Evolutionary conservation across 2,888 invertebrate species (phyloP), one percentile per base, ranked within the genome.

Genomic region (Drosophila fungiperda): DNA sequence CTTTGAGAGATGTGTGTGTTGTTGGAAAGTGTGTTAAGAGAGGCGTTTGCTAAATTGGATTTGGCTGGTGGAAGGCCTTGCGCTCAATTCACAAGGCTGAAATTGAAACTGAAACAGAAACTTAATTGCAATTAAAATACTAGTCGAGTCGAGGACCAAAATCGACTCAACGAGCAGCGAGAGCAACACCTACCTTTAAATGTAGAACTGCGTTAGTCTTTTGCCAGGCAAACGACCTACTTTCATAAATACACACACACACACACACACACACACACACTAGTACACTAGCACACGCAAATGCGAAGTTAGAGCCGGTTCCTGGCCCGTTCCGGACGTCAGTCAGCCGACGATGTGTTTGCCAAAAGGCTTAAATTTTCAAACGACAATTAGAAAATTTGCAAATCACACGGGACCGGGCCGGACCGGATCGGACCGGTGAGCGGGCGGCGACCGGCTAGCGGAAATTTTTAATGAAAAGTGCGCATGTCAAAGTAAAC

Each of bases 331-430:
- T 69, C 80, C 88, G 87, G 85, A 78, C 73, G 85, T 74, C 82
- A 80, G 58, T 86, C 55, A 63, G 61, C 50, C 68, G 71, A 68
- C 73, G 64, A 83, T 76, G 82, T 84, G 79, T 82, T 82, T 72
- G 73, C 79, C 69, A 77, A 69, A 76, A 84, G 89, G 83, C 90
- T 89, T 85, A 80, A 85, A 77, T 88, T 85, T 90, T 82, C 83
- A 69, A 82, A 74, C 83, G 89, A 91, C 90, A 90, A 91, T 91
- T 91, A 90, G 82, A 89, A 91, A 90, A 90, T 90, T 87, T 87
- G 87, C 87, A 83, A 90, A 90, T 87, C 83, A 89, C 85, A 76
- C 64, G 68, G 62, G 7, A 42, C 15, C 33, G 38, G 17, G 23
- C 35, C 57, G 65, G 29, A 76, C 64, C 67, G 62, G 7, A 42